Conservation (phyloP, 2,113 vertebrate species). For the Varanus salvator region DNA sequence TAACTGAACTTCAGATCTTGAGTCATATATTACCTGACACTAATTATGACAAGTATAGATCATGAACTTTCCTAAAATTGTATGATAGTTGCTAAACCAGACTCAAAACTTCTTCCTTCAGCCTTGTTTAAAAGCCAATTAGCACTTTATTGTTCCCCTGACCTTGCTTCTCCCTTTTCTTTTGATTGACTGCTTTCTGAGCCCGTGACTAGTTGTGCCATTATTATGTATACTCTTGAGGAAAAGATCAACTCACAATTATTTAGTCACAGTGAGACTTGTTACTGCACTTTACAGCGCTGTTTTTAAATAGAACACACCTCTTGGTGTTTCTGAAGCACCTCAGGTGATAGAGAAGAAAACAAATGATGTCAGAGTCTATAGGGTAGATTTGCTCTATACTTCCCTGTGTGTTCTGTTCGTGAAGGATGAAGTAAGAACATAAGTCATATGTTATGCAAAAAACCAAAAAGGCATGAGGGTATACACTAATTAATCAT, state of each 20-base stretch:
- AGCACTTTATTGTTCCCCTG: not conserved
- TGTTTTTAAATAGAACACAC: not conserved
- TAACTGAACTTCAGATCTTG: not conserved
- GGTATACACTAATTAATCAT: too few relatives aligned
- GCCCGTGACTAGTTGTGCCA: not conserved
- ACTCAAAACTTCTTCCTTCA: not conserved
- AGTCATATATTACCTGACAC: not conserved
- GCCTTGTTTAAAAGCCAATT: not conserved
- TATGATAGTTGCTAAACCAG: not conserved
- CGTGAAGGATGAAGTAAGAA: too few relatives aligned
- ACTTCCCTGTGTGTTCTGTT: too few relatives aligned
- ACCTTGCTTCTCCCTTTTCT: not conserved
- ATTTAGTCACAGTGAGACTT: not conserved
- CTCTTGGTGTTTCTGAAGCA: not conserved
- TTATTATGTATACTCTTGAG: not conserved
- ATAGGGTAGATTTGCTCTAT: too few relatives aligned
- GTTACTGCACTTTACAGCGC: not conserved
- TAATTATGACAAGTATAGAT: not conserved
- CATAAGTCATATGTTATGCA: too few relatives aligned
- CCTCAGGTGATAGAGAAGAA: not conserved
- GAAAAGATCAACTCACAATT: not conserved
- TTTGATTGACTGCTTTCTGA: not conserved
- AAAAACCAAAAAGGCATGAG: too few relatives aligned
- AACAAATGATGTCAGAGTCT: not conserved
- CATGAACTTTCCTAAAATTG: not conserved